A percentile compares a stretch with the other conserved stretches of the same genome.
phyloP scores from a whole-genome alignment of 2,797 vertebrate species.

The Syndactyla subalaris region DNA sequence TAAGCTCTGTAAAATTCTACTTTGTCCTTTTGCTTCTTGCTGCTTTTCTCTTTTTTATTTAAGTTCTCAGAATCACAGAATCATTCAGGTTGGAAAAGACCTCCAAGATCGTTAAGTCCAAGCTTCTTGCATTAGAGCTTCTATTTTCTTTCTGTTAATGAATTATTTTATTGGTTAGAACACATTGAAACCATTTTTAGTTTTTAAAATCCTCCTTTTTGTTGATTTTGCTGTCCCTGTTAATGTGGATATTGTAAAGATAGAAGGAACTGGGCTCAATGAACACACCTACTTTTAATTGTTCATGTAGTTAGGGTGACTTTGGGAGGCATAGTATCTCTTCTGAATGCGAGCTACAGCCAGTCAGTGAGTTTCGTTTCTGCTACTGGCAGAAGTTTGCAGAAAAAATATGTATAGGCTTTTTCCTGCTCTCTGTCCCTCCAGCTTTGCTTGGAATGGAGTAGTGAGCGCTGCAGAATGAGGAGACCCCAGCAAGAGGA shows the following conservation, averaged over 20 bases:
- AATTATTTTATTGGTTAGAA: neutral
- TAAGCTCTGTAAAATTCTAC: neutral
- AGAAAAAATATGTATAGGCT: accelerated
- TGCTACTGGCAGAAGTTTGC: neutral
- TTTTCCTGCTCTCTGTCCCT: neutral
- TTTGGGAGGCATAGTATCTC: neutral
- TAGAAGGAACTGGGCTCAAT: neutral
- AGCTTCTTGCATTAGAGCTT: neutral
- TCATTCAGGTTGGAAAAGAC: neutral
- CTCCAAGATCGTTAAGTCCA: neutral
- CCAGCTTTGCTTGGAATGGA: neutral
- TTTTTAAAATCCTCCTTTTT: neutral
- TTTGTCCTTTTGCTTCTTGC: neutral
- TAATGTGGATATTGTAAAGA: neutral
- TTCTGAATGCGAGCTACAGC: neutral
- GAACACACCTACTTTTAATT: neutral
- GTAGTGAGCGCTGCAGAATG: neutral
- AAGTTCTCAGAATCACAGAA: neutral
- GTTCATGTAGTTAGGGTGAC: neutral
- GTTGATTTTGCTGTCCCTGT: neutral
- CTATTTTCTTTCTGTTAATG: neutral
- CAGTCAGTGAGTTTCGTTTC: neutral
- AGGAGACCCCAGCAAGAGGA: neutral
- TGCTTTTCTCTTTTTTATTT: neutral
- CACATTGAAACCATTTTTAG: neutral